Conservation (phyloP, 2,113 vertebrate genomes). For the Blennius ocellaris region DNA sequence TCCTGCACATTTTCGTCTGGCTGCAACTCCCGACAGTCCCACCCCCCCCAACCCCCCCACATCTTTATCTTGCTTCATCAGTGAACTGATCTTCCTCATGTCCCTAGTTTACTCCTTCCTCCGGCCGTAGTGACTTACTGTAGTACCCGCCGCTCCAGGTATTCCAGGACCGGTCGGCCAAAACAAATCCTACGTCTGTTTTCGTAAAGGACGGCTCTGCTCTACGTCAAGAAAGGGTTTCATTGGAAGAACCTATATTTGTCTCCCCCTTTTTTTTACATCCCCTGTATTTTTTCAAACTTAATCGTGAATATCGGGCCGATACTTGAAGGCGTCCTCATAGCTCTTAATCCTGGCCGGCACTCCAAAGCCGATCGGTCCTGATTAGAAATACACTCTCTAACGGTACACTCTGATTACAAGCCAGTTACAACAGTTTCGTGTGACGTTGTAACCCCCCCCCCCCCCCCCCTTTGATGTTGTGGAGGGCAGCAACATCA, state of each 20-base stretch:
- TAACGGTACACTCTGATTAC: constrained; percentile 57
- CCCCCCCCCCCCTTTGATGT: no score
- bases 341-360: constrained; percentile 41
- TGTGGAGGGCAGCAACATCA: constrained; percentile 32
- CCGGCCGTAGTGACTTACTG: constrained; percentile 6
- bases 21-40: constrained; percentile 43
- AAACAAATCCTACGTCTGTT: constrained; percentile 71
- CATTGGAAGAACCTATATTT: constrained; percentile 35
- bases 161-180: constrained; percentile 63
- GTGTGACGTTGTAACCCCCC: constrained; percentile 30
- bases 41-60: no score
- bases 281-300: constrained; percentile 14
- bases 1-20: constrained; percentile 46
- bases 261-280: constrained; percentile 1
- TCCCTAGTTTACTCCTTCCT: constrained; percentile 17
- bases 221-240: constrained; percentile 50
- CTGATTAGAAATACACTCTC: constrained; percentile 52
- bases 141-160: constrained; percentile 42
- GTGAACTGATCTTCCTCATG: constrained; percentile 23
- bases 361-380: constrained; percentile 26
- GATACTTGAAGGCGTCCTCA: not conserved
- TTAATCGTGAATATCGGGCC: constrained; percentile 17
- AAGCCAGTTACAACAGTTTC: constrained; percentile 48
- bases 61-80: constrained; percentile 64
- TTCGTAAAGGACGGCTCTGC: constrained; percentile 57